phyloP scores from a whole-genome alignment of 1,140 invertebrate species.

The Trachymyrmex cornetzi region DNA sequence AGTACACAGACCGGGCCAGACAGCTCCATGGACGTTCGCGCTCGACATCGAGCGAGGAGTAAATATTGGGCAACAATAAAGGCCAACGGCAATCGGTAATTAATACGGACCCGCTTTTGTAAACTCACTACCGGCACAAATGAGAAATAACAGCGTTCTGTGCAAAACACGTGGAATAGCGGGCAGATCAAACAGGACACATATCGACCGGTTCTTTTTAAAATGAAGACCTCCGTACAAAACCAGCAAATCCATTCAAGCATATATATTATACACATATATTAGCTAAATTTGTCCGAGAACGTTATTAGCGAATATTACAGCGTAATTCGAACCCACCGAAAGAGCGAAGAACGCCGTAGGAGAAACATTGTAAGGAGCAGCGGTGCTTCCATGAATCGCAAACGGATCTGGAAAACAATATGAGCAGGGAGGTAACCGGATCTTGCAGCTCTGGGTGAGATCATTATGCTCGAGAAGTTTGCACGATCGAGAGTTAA shows the following conservation, averaged over 20 bases:
- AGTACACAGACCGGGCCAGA: constrained; percentile 41
- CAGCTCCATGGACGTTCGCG: constrained; percentile 34
- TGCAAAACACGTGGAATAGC: constrained; percentile 44
- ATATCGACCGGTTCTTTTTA: constrained; percentile 39
- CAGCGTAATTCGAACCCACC: constrained; percentile 55
- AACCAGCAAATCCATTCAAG: background rate
- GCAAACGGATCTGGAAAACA: constrained; percentile 65
- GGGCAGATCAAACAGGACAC: constrained; percentile 45
- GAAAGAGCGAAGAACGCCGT: constrained; percentile 53
- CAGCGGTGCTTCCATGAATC: constrained; percentile 61
- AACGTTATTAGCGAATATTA: constrained; percentile 37
- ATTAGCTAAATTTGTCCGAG: background rate
- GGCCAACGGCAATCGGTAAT: constrained; percentile 74
- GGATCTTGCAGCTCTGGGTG: constrained; percentile 70
- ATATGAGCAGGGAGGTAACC: constrained; percentile 70
- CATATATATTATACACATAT: background rate
- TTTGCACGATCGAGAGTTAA: constrained; percentile 77
- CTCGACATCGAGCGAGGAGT: constrained; percentile 76
- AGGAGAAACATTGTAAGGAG: constrained; percentile 54
- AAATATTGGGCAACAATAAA: constrained; percentile 80
- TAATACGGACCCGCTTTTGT: constrained; percentile 59
- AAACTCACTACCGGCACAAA: constrained; percentile 58
- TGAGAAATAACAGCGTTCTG: constrained; percentile 57
- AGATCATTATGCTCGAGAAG: constrained; percentile 73
- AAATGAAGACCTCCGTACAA: constrained; percentile 1